These are phyloP conservation scores for Lethenteron camtschaticum DNA, from an alignment of 2,113 vertebrate genomes.

Conservation along the genomic window DNA sequence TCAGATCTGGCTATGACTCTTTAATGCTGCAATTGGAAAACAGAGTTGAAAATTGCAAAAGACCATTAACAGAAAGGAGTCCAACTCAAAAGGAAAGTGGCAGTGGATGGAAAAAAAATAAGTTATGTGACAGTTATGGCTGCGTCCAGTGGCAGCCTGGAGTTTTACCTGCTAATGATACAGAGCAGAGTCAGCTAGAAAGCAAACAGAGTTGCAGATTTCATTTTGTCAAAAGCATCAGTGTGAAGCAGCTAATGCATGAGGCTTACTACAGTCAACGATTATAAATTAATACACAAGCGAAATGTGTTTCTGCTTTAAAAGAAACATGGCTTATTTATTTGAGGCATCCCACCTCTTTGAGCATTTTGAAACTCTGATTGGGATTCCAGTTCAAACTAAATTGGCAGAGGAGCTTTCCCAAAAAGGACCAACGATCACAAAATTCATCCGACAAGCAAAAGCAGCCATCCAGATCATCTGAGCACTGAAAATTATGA, in stretches of 20 bases:
- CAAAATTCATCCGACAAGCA: constrained; percentile 7
- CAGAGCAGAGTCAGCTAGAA: too few relatives aligned
- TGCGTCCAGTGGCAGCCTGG: constrained; percentile 9
- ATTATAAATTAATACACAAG: too few relatives aligned
- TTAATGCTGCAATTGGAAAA: constrained; percentile 9
- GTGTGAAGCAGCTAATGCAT: constrained; percentile 3
- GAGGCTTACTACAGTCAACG: too few relatives aligned
- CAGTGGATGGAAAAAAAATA: constrained; percentile 3
- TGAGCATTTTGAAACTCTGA: constrained; percentile 8
- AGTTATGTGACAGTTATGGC: constrained; percentile 1
- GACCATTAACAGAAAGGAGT: neutral
- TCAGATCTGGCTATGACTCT: constrained; percentile 8
- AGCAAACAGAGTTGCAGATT: too few relatives aligned
- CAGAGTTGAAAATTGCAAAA: constrained; percentile 7
- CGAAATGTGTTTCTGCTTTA: neutral
- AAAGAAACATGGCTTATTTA: constrained; percentile 8
- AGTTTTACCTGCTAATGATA: neutral
- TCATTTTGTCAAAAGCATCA: constrained; percentile 7
- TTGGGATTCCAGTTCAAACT: neutral
- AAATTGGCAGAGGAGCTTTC: constrained; percentile 11
- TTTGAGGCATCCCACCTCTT: constrained; percentile 11
- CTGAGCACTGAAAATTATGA: constrained; percentile 5
- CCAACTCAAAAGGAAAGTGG: too few relatives aligned
- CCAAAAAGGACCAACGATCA: constrained; percentile 10
- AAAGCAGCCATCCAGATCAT: neutral